These are phyloP conservation scores for Bungarus multicinctus DNA, from an alignment of 2,113 vertebrate species.

Conservation along the genomic window DNA sequence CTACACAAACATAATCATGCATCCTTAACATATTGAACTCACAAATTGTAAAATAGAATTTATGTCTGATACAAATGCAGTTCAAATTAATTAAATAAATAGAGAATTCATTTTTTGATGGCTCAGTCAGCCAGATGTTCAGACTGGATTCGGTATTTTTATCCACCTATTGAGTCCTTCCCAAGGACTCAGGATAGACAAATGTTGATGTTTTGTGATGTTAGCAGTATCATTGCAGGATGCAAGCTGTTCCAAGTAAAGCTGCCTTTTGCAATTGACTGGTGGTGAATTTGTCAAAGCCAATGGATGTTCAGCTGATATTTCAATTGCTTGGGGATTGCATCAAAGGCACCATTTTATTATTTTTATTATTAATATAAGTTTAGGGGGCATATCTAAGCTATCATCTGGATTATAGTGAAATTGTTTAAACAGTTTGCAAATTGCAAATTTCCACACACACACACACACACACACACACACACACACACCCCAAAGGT, in stretches of 20 bases:
- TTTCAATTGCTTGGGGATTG: neutral
- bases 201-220: too few relatives aligned
- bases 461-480: too few relatives aligned
- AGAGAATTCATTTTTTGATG: neutral
- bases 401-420: neutral
- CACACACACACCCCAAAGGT: neutral
- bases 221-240: too few relatives aligned
- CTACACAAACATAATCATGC: neutral
- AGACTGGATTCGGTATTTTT: too few relatives aligned
- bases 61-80: neutral
- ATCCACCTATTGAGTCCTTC: too few relatives aligned
- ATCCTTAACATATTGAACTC: neutral
- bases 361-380: neutral
- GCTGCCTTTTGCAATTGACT: too few relatives aligned
- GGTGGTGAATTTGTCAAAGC: too few relatives aligned
- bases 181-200: too few relatives aligned
- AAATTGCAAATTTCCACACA: too few relatives aligned
- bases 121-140: too few relatives aligned
- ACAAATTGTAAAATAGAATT: neutral
- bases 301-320: too few relatives aligned
- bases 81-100: neutral
- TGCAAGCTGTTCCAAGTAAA: too few relatives aligned
- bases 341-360: neutral
- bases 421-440: neutral
- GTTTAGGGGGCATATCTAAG: neutral